These are phyloP conservation scores for Alsophila aescularia DNA, from an alignment of 2,888 invertebrate species.

Conservation along the genomic window DNA sequence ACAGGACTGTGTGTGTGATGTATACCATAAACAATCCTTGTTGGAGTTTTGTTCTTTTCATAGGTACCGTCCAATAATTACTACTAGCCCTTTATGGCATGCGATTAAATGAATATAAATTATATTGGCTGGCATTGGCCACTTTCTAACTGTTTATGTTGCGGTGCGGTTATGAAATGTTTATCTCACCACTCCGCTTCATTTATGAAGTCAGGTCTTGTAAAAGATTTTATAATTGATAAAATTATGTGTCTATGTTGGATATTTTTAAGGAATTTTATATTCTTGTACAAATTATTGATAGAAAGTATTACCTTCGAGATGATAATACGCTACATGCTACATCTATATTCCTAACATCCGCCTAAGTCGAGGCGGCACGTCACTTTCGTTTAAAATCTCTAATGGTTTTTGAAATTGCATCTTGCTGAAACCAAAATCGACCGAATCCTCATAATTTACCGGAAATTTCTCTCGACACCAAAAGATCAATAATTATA, in stretches of 20 bases:
- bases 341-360: no score
- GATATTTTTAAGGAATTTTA: no score
- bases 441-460: not conserved
- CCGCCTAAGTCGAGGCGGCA: no score
- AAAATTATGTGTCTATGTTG: not conserved
- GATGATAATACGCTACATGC: no score
- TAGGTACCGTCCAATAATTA: not conserved
- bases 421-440: no score
- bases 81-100: slow-evolving; percentile 7
- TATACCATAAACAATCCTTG: no score
- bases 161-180: slow-evolving; percentile 8
- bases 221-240: not conserved
- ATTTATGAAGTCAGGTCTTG: not conserved
- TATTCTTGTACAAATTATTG: no score
- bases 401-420: no score
- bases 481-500: slow-evolving; percentile 21
- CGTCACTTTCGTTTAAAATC: no score
- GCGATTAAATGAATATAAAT: slow-evolving; percentile 10
- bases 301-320: no score
- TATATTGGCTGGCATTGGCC: slow-evolving; percentile 8
- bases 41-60: no score
- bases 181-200: slow-evolving; percentile 9
- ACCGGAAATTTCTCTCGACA: slow-evolving; percentile 16
- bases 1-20: no score
- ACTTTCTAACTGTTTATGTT: slow-evolving; percentile 20